A percentile compares a stretch with the other conserved stretches of the same genome.
Evolutionary conservation across 1,140 invertebrate genomes (phyloP).

Genomic region (Pogonomyrmex barbatus): DNA sequence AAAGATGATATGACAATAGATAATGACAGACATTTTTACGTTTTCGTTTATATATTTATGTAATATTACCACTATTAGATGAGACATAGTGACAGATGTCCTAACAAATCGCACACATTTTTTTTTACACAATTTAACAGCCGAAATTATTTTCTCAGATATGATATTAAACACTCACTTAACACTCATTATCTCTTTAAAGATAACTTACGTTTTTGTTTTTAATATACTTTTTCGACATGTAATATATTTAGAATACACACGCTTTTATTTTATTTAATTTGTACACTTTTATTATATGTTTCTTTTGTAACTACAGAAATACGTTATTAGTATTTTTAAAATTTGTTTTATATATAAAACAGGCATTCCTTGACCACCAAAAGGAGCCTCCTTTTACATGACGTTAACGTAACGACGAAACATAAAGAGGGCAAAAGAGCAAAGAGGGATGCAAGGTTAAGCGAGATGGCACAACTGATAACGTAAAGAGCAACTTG

Average conservation of each 20-base stretch:
- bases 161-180: not conserved
- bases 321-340: no score
- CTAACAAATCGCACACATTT: not conserved
- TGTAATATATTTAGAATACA: not conserved
- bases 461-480: slow-evolving; percentile 60
- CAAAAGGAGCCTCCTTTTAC: slow-evolving; percentile 20
- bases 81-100: not conserved
- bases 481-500: slow-evolving; percentile 68
- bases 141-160: not conserved
- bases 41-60: not conserved
- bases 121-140: not conserved
- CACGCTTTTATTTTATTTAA: not conserved
- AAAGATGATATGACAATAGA: not conserved
- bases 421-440: slow-evolving; percentile 1
- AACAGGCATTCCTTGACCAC: no score
- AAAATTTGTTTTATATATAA: no score
- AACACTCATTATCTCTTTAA: not conserved
- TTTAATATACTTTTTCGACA: not conserved
- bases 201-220: not conserved
- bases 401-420: not conserved
- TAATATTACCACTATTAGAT: not conserved
- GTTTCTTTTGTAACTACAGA: no score
- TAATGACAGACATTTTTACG: not conserved
- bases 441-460: slow-evolving; percentile 40
- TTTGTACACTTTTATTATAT: not conserved